Evolutionary conservation across 1,140 invertebrate genomes (phyloP).

Genomic region (Berghia stephanieae): DNA sequence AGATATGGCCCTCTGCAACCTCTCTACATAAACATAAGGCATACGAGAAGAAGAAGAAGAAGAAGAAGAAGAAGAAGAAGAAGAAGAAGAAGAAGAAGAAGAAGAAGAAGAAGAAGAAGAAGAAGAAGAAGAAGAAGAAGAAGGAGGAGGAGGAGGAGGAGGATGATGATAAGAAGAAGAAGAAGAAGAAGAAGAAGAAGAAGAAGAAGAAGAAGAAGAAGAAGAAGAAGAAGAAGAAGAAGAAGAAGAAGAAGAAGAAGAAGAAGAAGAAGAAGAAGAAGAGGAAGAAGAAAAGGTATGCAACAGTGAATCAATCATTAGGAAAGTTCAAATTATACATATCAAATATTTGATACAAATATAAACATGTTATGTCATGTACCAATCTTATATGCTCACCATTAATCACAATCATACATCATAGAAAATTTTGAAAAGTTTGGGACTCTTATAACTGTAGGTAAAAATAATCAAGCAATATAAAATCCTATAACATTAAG

Average conservation of each 20-base stretch:
- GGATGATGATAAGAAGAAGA: neutral
- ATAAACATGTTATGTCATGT: no score
- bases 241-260: neutral
- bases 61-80: conserved; percentile 14
- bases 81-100: neutral
- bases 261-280: neutral
- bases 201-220: neutral
- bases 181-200: neutral
- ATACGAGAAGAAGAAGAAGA: neutral
- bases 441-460: no score
- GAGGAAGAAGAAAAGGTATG: neutral
- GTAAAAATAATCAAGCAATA: no score
- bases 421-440: no score
- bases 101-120: neutral
- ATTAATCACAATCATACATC: no score
- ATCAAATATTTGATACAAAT: no score
- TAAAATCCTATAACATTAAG: no score
- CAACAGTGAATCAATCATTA: no score
- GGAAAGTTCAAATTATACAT: no score
- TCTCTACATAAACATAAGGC: no score
- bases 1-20: no score
- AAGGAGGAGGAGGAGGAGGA: neutral
- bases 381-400: no score
- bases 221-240: neutral
- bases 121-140: neutral